These are phyloP conservation scores for Drosophila hydei DNA, from an alignment of 1,140 invertebrate species.

Conservation along the genomic window DNA sequence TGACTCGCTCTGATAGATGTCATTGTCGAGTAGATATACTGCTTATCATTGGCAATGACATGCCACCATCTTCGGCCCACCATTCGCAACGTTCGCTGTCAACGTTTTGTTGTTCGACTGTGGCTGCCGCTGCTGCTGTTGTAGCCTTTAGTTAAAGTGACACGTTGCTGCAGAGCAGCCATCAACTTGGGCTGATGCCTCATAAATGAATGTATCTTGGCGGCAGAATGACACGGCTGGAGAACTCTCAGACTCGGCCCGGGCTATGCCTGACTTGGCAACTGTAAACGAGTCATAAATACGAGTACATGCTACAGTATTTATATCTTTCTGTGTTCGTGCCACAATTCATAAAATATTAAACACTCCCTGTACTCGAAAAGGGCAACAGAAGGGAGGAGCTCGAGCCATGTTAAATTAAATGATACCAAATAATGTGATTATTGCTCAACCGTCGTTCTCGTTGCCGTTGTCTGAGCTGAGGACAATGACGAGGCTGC, in stretches of 20 bases:
- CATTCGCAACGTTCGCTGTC: slow-evolving; percentile 22
- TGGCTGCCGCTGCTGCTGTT: background rate
- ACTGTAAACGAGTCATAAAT: slow-evolving; percentile 75
- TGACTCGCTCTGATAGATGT: slow-evolving; percentile 39
- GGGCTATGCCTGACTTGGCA: slow-evolving; percentile 61
- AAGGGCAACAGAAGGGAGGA: background rate
- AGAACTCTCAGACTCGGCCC: slow-evolving; percentile 37
- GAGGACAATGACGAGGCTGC: slow-evolving; percentile 41
- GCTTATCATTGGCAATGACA: slow-evolving; percentile 48
- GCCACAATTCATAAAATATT: slow-evolving; percentile 76
- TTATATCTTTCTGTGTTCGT: slow-evolving; percentile 48
- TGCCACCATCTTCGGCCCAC: slow-evolving; percentile 2
- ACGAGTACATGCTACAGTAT: slow-evolving; percentile 26
- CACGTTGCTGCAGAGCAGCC: slow-evolving; percentile 35
- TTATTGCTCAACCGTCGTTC: slow-evolving; percentile 48
- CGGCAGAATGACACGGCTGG: slow-evolving; percentile 27
- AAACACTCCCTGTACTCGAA: slow-evolving; percentile 52
- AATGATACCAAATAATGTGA: slow-evolving; percentile 77
- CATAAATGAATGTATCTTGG: slow-evolving; percentile 62
- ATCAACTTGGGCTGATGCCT: slow-evolving; percentile 54
- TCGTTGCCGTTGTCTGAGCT: slow-evolving; percentile 5
- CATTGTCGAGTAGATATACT: slow-evolving; percentile 64
- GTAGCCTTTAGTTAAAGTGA: slow-evolving; percentile 36
- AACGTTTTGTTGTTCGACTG: slow-evolving; percentile 38
- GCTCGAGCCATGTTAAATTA: slow-evolving; percentile 69